Conservation (phyloP, 2,888 invertebrate species). For the Timema podura region DNA sequence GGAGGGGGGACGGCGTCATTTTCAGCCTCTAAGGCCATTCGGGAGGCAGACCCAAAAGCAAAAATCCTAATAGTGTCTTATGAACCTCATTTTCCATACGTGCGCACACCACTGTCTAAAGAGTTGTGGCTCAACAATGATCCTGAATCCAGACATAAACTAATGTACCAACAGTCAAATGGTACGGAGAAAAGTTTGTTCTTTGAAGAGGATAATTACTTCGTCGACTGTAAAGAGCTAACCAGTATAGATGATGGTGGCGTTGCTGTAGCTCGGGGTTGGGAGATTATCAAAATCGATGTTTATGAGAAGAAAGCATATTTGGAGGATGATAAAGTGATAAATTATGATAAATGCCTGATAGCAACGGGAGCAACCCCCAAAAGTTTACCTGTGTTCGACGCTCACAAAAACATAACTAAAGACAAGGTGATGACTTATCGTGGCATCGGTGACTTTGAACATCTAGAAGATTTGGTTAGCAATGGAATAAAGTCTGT, state of each 20-base stretch:
- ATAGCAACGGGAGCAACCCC: conserved; percentile 65
- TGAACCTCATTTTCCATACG: conserved; percentile 84
- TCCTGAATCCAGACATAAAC: conserved; percentile 51
- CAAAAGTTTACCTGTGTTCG: conserved; percentile 48
- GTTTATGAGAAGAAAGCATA: conserved; percentile 57
- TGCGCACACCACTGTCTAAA: conserved; percentile 95
- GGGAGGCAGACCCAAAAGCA: conserved; percentile 73
- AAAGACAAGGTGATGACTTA: conserved; percentile 64
- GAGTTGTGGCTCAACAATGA: conserved; percentile 85
- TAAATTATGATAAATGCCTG: conserved; percentile 81
- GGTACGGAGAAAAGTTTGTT: conserved; percentile 83
- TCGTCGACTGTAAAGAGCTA: conserved; percentile 54
- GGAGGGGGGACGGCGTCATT: conserved; percentile 95
- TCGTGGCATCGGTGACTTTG: conserved; percentile 68
- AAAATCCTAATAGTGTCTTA: conserved; percentile 78
- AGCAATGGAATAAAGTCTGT: conserved; percentile 60
- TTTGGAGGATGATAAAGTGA: conserved; percentile 64
- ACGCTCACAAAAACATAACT: conserved; percentile 58
- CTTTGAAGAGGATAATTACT: conserved; percentile 85
- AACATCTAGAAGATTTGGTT: conserved; percentile 55
- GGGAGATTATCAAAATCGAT: conserved; percentile 66
- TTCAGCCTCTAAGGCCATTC: conserved; percentile 89
- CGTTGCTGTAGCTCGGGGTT: conserved; percentile 76
- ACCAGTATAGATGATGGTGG: conserved; percentile 67
- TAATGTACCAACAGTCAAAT: conserved; percentile 89